phyloP scores from a whole-genome alignment of 2,113 vertebrate species.

The Tapirus terrestris region DNA sequence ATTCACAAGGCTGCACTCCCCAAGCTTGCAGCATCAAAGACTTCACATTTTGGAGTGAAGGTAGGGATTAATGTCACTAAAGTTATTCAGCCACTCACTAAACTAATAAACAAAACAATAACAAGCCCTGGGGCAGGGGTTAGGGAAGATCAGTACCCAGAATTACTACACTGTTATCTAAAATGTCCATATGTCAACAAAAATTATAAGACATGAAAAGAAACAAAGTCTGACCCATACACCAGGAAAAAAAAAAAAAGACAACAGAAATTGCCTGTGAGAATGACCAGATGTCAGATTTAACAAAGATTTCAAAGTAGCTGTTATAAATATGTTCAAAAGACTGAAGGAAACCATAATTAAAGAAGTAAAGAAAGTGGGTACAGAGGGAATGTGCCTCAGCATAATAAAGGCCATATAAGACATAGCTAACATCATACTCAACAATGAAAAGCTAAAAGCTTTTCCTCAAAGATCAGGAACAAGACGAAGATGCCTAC shows the following conservation, averaged over 20 bases:
- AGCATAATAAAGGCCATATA: background rate
- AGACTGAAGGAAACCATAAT: background rate
- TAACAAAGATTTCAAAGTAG: background rate
- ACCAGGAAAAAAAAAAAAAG: too few relatives aligned
- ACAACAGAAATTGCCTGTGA: background rate
- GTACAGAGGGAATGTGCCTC: background rate
- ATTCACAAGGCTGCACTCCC: background rate
- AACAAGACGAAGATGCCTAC: background rate
- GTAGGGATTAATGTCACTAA: background rate
- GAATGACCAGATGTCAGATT: background rate
- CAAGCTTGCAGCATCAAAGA: background rate
- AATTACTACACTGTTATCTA: background rate
- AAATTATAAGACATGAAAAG: background rate
- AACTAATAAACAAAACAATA: background rate
- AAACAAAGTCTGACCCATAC: background rate
- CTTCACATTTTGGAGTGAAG: background rate
- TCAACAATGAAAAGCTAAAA: background rate
- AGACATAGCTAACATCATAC: background rate
- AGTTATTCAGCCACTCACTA: background rate
- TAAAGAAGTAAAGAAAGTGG: background rate
- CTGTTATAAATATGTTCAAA: background rate
- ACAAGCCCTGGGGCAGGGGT: background rate
- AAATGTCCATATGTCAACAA: background rate
- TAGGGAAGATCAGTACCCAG: background rate
- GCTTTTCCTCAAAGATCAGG: background rate